These are phyloP conservation scores for Brenthis hecate DNA, from an alignment of 2,888 invertebrate genomes.

Conservation along the genomic window DNA sequence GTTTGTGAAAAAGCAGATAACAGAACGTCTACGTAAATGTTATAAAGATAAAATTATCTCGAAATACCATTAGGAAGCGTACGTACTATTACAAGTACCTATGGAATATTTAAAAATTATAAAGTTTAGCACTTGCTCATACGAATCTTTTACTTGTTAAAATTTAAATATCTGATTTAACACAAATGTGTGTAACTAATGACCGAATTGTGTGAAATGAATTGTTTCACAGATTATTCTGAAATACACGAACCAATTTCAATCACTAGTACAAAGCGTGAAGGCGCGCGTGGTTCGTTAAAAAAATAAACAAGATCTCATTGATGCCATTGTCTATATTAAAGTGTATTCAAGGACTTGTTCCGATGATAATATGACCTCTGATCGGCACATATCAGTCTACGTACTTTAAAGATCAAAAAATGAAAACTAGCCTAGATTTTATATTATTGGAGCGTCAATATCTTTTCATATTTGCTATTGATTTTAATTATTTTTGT, in stretches of 20 bases:
- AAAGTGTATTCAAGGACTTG: constrained; percentile 44
- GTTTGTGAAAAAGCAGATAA: constrained; percentile 14
- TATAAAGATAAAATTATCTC: constrained; percentile 15
- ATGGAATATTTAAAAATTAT: neutral
- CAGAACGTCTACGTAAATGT: neutral
- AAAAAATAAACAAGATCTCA: constrained; percentile 43
- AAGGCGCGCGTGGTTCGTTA: constrained; percentile 35
- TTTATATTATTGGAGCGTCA: constrained; percentile 5
- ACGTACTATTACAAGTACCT: neutral
- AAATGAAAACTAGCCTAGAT: constrained; percentile 15
- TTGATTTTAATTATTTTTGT: neutral
- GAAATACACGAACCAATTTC: constrained; percentile 7
- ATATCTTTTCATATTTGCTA: neutral
- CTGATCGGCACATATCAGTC: constrained; percentile 3
- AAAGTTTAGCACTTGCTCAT: no score
- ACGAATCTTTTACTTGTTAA: no score
- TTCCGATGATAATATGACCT: constrained; percentile 22
- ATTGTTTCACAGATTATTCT: constrained; percentile 3
- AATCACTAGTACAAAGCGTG: constrained; percentile 28
- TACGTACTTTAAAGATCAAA: constrained; percentile 15
- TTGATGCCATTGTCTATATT: constrained; percentile 44
- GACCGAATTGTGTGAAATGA: neutral
- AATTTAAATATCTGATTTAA: neutral
- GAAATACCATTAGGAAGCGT: constrained; percentile 5
- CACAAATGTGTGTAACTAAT: neutral